Evolutionary conservation across 2,888 invertebrate genomes (phyloP), one percentile per base, ranked within the genome.

Genomic region (Drosophila seclusa): DNA sequence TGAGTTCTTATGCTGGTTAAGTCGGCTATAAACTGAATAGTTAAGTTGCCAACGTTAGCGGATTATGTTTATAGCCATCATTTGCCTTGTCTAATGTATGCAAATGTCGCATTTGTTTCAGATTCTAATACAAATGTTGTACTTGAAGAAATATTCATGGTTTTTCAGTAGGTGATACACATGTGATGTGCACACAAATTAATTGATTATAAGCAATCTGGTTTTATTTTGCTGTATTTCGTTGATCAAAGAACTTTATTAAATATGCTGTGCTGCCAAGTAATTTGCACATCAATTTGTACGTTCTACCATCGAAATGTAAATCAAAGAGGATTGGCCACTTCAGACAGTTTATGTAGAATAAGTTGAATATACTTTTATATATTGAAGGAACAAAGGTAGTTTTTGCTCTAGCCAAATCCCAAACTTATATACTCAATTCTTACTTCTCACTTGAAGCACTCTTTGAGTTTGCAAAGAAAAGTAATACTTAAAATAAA

Each of bases 121-220:
- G 36, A 57, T 57, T 40, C 27, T 10, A 42, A 64, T 42, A 76
- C 50, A 36, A 64, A 64, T 59, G 59, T 57, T 38, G 68, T 52
- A 67, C 57, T 68, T 68, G 68, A 31, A 21, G 58, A 52, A 36
- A 68, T 59, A 48, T 40, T 40, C 53, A 61, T 61, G 52, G 38
- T 10, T 60, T 58, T 75, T 55, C 59, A 80, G 75, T 61, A 59
- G 60, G 67, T 64, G 68, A 62, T 68, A 76, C 52, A 65, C 59
- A 76, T 82, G 76, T 76, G 80, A 70, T 72, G 54, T 76, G 81
- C 67, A 69, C 69, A 86, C 86, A 69, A 85, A 83, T 86, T 57
- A 70, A 76, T 73, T 75, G 69, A 64, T 82, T 80, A 82, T 66
- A 42, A 67, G 48, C 45, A 63, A 54, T 68, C 50, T 68, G 58